Conservation (phyloP, 2,888 invertebrate species). For the Nymphalis c-album region DNA sequence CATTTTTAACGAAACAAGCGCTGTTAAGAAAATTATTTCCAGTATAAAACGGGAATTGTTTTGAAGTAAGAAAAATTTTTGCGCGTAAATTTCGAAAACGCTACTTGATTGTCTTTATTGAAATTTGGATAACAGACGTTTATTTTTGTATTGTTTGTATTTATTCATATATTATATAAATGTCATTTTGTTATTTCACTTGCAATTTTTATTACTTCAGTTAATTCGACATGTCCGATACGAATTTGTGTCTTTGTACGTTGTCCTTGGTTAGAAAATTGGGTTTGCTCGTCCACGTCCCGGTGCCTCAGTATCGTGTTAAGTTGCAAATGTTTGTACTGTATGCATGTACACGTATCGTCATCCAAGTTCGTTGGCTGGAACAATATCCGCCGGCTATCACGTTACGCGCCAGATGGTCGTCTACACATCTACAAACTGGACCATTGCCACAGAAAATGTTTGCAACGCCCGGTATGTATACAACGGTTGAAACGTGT, state of each 20-base stretch:
- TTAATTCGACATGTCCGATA: neutral
- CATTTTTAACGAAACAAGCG: slow-evolving; percentile 31
- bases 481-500: slow-evolving; percentile 29
- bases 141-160: neutral
- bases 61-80: slow-evolving; percentile 10
- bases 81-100: slow-evolving; percentile 1
- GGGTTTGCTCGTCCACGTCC: slow-evolving; percentile 5
- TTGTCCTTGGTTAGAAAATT: slow-evolving; percentile 15
- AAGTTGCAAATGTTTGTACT: slow-evolving; percentile 20
- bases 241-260: neutral
- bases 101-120: neutral
- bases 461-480: slow-evolving; percentile 30
- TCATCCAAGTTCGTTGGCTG: slow-evolving; percentile 43
- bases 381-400: slow-evolving; percentile 59
- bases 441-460: slow-evolving; percentile 45
- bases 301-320: slow-evolving; percentile 11
- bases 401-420: slow-evolving; percentile 60
- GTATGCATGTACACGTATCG: slow-evolving; percentile 16
- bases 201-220: neutral
- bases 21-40: slow-evolving; percentile 28
- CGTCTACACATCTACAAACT: slow-evolving; percentile 36
- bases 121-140: neutral
- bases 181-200: neutral
- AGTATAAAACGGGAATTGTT: slow-evolving; percentile 22
- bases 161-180: neutral